Conservation (phyloP, 1,140 invertebrate species). For the Sycophila sp. region DNA sequence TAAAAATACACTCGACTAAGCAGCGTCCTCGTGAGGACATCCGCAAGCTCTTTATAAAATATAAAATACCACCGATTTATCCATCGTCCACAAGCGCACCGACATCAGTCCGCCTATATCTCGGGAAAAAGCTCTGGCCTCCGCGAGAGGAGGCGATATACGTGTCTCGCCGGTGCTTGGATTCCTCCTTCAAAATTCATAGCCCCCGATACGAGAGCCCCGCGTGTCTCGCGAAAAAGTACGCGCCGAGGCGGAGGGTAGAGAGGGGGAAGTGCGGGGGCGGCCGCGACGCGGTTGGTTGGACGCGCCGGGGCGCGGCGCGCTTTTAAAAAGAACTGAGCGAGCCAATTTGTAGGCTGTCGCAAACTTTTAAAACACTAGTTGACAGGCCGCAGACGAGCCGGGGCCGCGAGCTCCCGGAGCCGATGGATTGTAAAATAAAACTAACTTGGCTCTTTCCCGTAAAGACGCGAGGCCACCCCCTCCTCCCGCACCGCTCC, state of each 20-base stretch:
- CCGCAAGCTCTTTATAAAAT: too few species aligned
- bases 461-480: conserved; percentile 48
- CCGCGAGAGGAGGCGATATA: too few species aligned
- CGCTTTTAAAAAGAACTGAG: conserved; percentile 69
- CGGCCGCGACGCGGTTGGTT: conserved; percentile 58
- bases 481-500: not conserved
- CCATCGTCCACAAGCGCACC: too few species aligned
- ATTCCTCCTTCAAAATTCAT: too few species aligned
- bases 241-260: not conserved
- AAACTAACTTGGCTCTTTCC: conserved; percentile 66
- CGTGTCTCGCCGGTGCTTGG: too few species aligned
- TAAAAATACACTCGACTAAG: too few species aligned
- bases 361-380: conserved; percentile 69
- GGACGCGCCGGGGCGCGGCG: conserved; percentile 41
- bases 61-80: too few species aligned
- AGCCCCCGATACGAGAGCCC: too few species aligned
- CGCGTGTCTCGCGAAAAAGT: not conserved
- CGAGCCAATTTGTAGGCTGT: conserved; percentile 69
- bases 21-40: too few species aligned
- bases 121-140: too few species aligned
- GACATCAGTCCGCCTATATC: too few species aligned
- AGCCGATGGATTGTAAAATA: conserved; percentile 68
- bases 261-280: conserved; percentile 29
- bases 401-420: conserved; percentile 32
- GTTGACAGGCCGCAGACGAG: conserved; percentile 59